Conservation (phyloP, 2,888 invertebrate species). For the Leptodirus hochenwartii region DNA sequence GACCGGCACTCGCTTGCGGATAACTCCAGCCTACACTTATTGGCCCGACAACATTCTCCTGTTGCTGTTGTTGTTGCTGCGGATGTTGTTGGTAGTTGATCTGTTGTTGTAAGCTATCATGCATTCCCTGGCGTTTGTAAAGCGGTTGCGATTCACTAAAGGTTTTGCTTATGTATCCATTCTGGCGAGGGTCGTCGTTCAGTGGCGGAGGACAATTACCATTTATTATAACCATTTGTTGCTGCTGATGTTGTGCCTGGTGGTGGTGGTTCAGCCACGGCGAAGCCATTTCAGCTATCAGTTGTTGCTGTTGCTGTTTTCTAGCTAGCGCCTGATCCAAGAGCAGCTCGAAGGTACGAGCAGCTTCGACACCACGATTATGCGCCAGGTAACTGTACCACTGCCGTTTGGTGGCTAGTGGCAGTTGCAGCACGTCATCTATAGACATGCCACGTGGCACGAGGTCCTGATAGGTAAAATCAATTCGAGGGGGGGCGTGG, state of each 20-base stretch:
- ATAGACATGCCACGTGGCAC: constrained; percentile 36
- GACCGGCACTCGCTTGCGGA: constrained; percentile 7
- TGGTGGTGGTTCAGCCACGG: constrained; percentile 13
- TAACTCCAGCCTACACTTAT: constrained; percentile 5
- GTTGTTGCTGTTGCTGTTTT: constrained; percentile 8
- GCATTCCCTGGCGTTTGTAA: constrained; percentile 27
- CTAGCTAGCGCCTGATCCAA: constrained; percentile 15
- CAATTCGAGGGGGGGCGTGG: constrained; percentile 6
- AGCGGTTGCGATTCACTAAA: constrained; percentile 27
- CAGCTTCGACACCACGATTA: constrained; percentile 34
- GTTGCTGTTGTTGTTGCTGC: neutral
- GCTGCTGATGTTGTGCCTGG: constrained; percentile 10
- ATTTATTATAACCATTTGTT: constrained; percentile 4
- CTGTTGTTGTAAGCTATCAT: neutral
- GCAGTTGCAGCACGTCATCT: constrained; percentile 36
- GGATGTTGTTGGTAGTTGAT: neutral
- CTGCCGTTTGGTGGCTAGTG: constrained; percentile 21
- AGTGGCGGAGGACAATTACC: neutral
- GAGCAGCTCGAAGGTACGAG: constrained; percentile 32
- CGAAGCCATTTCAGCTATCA: too few species aligned
- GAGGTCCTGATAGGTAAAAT: constrained; percentile 24
- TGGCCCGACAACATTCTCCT: constrained; percentile 4
- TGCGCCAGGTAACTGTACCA: constrained; percentile 38
- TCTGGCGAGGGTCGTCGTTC: constrained; percentile 4
- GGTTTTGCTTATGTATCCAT: constrained; percentile 15